A percentile compares a stretch with the other conserved stretches of the same genome.
Conservation (phyloP, 2,888 invertebrate species). For the Melieria crassipennis region DNA sequence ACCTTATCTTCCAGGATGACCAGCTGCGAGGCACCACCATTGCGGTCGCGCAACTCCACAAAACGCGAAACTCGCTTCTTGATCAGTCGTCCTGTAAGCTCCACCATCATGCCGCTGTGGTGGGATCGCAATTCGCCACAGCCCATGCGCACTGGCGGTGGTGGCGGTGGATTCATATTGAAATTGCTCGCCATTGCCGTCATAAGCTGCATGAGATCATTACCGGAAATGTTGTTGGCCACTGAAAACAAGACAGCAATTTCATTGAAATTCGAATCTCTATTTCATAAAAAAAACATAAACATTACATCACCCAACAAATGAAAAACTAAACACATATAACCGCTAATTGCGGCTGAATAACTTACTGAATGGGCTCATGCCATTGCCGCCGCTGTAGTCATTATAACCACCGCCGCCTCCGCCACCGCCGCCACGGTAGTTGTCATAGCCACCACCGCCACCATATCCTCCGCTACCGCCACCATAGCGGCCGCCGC, state of each 20-base stretch:
- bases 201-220: constrained; percentile 60
- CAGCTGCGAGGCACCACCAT: constrained; percentile 73
- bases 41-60: constrained; percentile 71
- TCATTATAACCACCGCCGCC: constrained; percentile 48
- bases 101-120: constrained; percentile 70
- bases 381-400: constrained; percentile 45
- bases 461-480: constrained; percentile 43
- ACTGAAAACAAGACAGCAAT: constrained; percentile 21
- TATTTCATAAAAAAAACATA: neutral
- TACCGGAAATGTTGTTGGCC: constrained; percentile 41
- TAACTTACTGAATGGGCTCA: constrained; percentile 48
- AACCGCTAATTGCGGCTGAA: constrained; percentile 49
- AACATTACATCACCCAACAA: constrained; percentile 2
- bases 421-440: constrained; percentile 47
- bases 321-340: neutral
- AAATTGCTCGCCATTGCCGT: constrained; percentile 61
- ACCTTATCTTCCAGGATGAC: constrained; percentile 64
- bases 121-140: constrained; percentile 71
- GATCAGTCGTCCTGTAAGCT: constrained; percentile 72
- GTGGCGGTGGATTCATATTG: constrained; percentile 62
- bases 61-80: constrained; percentile 71
- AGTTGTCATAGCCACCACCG: constrained; percentile 39
- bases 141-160: constrained; percentile 61
- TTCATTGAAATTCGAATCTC: neutral
- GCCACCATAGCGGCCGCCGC: constrained; percentile 34